Evolutionary conservation across 2,113 vertebrate species (phyloP).

Genomic region (Burhinus bistriatus): DNA sequence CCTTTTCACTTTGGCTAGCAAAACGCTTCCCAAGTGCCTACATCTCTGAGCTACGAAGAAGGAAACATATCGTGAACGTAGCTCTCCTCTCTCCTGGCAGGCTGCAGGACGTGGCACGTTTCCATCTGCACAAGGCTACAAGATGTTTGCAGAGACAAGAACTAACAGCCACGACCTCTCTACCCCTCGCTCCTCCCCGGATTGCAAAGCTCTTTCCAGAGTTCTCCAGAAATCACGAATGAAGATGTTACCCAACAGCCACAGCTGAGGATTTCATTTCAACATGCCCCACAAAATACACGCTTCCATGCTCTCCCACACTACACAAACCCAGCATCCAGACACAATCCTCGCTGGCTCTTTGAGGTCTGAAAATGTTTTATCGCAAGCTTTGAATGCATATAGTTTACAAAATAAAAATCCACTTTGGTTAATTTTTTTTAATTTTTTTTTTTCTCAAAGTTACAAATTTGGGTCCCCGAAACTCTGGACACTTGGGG

Average conservation of each 20-base stretch:
- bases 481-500: fast-evolving
- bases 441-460: no score
- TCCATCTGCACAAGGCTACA: background rate
- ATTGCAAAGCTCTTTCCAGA: background rate
- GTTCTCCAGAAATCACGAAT: background rate
- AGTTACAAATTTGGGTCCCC: background rate
- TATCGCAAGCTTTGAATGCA: background rate
- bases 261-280: background rate
- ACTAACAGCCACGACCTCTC: background rate
- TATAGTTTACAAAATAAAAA: background rate
- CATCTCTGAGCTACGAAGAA: background rate
- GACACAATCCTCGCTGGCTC: background rate
- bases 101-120: background rate
- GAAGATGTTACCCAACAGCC: background rate
- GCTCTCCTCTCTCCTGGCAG: background rate
- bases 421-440: fast-evolving
- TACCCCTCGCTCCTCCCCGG: fast-evolving
- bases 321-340: background rate
- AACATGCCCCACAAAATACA: background rate
- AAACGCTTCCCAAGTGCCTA: background rate
- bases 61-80: fast-evolving
- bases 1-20: background rate
- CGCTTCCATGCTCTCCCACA: fast-evolving
- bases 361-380: background rate
- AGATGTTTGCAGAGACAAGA: background rate